Conservation (phyloP, 2,113 vertebrate species). For the Piliocolobus tephrosceles region DNA sequence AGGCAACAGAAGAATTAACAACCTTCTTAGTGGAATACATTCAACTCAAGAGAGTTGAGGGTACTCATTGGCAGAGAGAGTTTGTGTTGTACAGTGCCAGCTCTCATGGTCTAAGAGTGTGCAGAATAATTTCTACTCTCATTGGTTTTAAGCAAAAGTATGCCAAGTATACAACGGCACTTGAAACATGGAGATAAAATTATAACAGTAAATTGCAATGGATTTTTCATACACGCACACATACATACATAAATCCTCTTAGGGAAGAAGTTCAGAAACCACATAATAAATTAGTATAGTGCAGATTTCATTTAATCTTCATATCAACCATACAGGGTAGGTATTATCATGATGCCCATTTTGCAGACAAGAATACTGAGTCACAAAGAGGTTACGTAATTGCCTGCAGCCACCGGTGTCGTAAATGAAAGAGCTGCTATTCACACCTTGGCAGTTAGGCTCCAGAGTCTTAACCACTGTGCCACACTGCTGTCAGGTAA, state of each 20-base stretch:
- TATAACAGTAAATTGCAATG: background rate
- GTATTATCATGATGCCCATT: background rate
- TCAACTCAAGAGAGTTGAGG: background rate
- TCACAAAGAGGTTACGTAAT: background rate
- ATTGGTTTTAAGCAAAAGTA: background rate
- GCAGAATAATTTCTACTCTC: background rate
- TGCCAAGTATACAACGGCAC: background rate
- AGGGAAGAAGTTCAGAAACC: constrained; percentile 40
- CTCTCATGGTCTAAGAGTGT: background rate
- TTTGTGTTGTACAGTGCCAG: background rate
- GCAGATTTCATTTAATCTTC: background rate
- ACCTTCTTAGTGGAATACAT: background rate
- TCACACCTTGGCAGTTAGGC: background rate
- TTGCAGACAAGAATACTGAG: background rate
- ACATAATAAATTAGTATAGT: background rate
- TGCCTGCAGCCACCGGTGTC: background rate
- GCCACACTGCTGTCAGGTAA: accelerated
- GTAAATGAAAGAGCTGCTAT: too few relatives aligned
- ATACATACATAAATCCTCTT: background rate
- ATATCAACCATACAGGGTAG: background rate
- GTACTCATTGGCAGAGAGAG: background rate
- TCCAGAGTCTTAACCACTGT: background rate
- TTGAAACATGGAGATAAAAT: background rate
- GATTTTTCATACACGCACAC: background rate
- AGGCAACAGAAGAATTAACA: background rate